Percentiles rank a stretch among this genome's conserved stretches.
Evolutionary conservation across 2,113 vertebrate species (phyloP).

Genomic region (Forbesichthys agassizii): DNA sequence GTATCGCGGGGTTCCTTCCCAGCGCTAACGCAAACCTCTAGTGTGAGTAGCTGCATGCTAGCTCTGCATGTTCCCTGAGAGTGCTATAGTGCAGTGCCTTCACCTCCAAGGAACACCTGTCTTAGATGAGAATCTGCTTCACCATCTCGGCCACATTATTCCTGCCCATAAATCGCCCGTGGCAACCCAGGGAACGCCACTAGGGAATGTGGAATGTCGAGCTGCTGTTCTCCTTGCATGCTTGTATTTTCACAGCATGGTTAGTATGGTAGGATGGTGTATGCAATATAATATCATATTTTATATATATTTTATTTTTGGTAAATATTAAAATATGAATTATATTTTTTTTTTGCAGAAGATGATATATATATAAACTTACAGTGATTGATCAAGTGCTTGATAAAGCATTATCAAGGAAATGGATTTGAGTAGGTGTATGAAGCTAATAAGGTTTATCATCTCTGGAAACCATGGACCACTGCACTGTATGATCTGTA

Average conservation of each 20-base stretch:
- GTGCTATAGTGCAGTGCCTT: not conserved
- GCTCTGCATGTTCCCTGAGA: not conserved
- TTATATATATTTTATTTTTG: no score
- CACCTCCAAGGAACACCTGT: slow-evolving; percentile 18
- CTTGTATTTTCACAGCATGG: not conserved
- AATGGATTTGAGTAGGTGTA: not conserved
- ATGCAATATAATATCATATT: no score
- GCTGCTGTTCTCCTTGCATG: not conserved
- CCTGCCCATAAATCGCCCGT: slow-evolving; percentile 31
- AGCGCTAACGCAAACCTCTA: not conserved
- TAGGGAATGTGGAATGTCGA: not conserved
- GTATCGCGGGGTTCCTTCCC: no score
- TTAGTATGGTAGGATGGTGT: no score
- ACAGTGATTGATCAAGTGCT: slow-evolving; percentile 28
- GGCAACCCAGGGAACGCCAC: not conserved
- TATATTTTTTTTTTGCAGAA: slow-evolving; percentile 11
- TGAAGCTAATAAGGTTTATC: slow-evolving; percentile 4
- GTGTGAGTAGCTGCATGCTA: not conserved
- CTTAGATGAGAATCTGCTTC: not conserved
- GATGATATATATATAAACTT: slow-evolving; percentile 32
- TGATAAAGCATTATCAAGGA: slow-evolving; percentile 5
- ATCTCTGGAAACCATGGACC: no score
- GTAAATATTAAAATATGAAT: not conserved
- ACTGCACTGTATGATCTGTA: no score
- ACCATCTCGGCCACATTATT: not conserved